Evolutionary conservation across 2,113 vertebrate species (phyloP).

Genomic region (Phyllopteryx taeniolatus): DNA sequence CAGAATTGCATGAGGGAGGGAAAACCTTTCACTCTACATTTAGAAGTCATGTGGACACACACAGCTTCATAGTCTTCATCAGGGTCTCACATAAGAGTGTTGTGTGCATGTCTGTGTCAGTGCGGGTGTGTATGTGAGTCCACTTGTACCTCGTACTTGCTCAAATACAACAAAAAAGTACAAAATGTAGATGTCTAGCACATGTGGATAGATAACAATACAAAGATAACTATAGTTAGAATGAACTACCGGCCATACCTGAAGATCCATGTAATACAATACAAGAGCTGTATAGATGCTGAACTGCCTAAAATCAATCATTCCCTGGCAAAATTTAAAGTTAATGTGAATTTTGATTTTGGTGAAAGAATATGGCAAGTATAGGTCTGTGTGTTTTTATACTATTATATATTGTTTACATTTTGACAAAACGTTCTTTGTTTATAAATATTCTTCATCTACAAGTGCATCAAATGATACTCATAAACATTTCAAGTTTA

Average conservation of each 20-base stretch:
- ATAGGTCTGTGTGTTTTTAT: background rate
- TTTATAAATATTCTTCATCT: background rate
- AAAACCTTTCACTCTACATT: slow-evolving; percentile 18
- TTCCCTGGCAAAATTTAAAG: too few relatives aligned
- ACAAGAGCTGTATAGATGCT: background rate
- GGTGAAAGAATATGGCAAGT: too few relatives aligned
- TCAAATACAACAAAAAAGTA: background rate
- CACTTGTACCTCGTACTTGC: background rate
- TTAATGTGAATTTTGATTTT: too few relatives aligned
- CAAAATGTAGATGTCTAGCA: background rate
- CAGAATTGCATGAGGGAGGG: background rate
- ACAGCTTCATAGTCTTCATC: slow-evolving; percentile 22
- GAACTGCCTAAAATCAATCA: background rate
- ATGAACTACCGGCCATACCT: background rate
- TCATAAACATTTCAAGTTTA: background rate
- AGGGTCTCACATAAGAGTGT: slow-evolving; percentile 37
- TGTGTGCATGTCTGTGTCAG: background rate
- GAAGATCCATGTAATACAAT: background rate
- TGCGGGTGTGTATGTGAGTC: background rate
- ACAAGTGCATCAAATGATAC: background rate
- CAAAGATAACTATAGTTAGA: background rate
- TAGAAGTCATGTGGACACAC: slow-evolving; percentile 12
- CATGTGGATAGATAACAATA: slow-evolving; percentile 2
- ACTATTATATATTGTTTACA: background rate
- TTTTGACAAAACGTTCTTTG: background rate